Conservation (phyloP, 2,888 invertebrate species). For the Gari tellinella region DNA sequence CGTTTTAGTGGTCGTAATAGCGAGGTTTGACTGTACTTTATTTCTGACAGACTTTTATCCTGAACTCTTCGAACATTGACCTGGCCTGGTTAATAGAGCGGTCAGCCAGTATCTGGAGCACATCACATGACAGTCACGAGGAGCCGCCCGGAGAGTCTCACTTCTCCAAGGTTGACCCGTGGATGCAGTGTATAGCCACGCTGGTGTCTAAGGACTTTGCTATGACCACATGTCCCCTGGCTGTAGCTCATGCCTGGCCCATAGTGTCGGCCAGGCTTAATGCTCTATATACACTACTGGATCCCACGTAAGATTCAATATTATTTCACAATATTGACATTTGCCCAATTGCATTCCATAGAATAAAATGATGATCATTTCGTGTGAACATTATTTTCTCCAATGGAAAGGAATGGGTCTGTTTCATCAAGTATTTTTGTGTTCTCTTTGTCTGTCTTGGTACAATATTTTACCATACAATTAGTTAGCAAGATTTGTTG, state of each 20-base stretch:
- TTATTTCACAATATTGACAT: no score
- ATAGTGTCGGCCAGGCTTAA: conserved; percentile 96
- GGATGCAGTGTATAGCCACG: conserved; percentile 90
- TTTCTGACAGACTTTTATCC: conserved; percentile 88
- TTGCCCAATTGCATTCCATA: no score
- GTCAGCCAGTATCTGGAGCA: conserved; percentile 92
- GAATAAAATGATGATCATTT: no score
- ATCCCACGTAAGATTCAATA: conserved; percentile 89
- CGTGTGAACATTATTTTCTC: no score
- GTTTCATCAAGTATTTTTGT: no score
- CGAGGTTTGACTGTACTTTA: no score
- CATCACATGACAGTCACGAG: conserved; percentile 69
- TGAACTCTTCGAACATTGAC: conserved; percentile 91
- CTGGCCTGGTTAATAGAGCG: conserved; percentile 97
- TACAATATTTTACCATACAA: no score
- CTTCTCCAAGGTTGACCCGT: conserved; percentile 81
- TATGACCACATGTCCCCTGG: conserved; percentile 92
- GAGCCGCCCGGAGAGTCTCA: conserved; percentile 61
- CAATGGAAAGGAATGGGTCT: no score
- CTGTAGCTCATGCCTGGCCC: conserved; percentile 97
- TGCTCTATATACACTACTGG: conserved; percentile 95
- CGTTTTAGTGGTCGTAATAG: no score
- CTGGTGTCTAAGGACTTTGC: conserved; percentile 94
- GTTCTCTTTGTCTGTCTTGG: no score
- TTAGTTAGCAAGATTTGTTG: no score